phyloP scores from a whole-genome alignment of 2,888 invertebrate species.

The Cheilosia vernalis region DNA sequence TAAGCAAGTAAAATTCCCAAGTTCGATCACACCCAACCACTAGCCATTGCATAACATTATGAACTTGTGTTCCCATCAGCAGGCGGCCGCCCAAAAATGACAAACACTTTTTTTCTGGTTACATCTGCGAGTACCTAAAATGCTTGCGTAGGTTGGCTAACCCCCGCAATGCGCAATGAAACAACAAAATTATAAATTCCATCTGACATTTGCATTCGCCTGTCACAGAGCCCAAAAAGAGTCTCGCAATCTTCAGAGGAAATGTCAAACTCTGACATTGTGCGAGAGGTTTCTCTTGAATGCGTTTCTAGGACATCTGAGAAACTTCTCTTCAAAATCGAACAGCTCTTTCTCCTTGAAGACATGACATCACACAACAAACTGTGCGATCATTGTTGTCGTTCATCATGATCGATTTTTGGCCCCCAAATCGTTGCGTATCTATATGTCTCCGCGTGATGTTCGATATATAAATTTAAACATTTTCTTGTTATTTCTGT shows the following conservation, averaged over 20 bases:
- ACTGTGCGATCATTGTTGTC: conserved; percentile 33
- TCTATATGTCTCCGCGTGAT: neutral
- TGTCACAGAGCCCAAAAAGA: neutral
- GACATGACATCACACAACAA: conserved; percentile 59
- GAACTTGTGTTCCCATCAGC: too few species aligned
- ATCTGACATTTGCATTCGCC: conserved; percentile 31
- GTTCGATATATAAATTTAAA: conserved; percentile 33
- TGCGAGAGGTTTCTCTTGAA: conserved; percentile 51
- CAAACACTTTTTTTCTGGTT: neutral
- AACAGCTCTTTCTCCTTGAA: conserved; percentile 19
- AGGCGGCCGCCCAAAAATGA: too few species aligned
- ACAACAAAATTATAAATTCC: conserved; percentile 51
- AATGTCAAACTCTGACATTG: conserved; percentile 58
- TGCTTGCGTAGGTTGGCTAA: neutral
- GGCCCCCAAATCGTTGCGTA: conserved; percentile 52
- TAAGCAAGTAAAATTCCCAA: too few species aligned
- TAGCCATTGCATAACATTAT: too few species aligned
- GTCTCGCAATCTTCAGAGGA: conserved; percentile 6
- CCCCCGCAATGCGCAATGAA: conserved; percentile 23
- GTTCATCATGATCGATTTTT: conserved; percentile 72
- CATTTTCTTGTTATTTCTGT: conserved; percentile 28
- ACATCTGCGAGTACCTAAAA: conserved; percentile 2
- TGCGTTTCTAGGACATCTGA: conserved; percentile 60
- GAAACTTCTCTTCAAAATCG: conserved; percentile 14
- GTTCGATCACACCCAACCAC: too few species aligned